phyloP scores from a whole-genome alignment of 2,888 invertebrate genomes.

The Mythimna pallens region DNA sequence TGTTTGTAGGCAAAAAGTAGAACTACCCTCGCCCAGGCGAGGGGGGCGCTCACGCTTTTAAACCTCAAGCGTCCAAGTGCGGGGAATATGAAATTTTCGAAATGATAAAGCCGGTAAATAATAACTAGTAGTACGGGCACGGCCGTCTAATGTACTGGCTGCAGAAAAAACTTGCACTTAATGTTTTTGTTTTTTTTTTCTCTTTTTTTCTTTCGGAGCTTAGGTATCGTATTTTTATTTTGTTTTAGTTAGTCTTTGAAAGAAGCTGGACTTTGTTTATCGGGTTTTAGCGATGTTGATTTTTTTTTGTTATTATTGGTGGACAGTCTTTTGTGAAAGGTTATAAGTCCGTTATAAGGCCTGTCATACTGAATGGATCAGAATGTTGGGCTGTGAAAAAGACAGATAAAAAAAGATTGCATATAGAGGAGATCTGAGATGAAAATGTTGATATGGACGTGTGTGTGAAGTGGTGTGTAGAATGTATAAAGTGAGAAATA shows the following conservation, averaged over 20 bases:
- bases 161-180: constrained; percentile 70
- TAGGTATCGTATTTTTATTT: not conserved
- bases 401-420: too few species aligned
- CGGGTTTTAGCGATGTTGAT: not conserved
- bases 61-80: constrained; percentile 91
- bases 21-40: constrained; percentile 68
- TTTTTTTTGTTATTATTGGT: not conserved
- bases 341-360: too few species aligned
- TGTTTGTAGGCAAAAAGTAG: constrained; percentile 88
- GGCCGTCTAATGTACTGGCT: constrained; percentile 81
- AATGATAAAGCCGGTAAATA: constrained; percentile 91
- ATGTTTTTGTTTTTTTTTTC: constrained; percentile 2
- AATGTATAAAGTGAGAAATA: too few species aligned
- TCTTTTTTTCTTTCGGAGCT: not conserved
- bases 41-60: constrained; percentile 86
- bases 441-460: too few species aligned
- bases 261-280: not conserved
- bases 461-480: too few species aligned
- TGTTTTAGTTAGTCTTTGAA: not conserved
- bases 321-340: not conserved
- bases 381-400: too few species aligned
- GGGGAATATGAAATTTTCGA: constrained; percentile 91
- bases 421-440: too few species aligned
- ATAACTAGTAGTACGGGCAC: constrained; percentile 89
- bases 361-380: too few species aligned